phyloP scores from a whole-genome alignment of 2,888 invertebrate genomes.

The Pelosia muscerda region DNA sequence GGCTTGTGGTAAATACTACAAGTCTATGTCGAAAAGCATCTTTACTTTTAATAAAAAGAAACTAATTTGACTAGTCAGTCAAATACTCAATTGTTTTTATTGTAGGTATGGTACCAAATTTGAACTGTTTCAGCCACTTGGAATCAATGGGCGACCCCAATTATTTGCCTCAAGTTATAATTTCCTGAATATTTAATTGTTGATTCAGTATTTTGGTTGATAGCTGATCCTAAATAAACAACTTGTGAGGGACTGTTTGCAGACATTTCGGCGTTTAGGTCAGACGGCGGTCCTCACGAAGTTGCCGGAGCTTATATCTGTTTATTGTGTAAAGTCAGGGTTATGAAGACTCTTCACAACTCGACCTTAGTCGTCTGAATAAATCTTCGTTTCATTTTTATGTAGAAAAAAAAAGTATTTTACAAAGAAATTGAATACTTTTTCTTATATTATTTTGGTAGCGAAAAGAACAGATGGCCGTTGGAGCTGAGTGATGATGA shows the following conservation, averaged over 20 bases:
- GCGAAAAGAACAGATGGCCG: too few relatives aligned
- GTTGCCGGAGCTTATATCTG: not conserved
- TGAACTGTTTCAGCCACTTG: conserved; percentile 6
- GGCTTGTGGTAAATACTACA: too few relatives aligned
- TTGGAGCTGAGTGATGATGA: too few relatives aligned
- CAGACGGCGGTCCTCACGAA: not conserved
- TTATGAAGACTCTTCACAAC: not conserved
- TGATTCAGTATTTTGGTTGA: conserved; percentile 41
- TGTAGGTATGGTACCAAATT: conserved; percentile 13
- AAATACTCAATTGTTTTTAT: not conserved
- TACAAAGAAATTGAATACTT: not conserved
- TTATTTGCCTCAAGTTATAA: conserved; percentile 50
- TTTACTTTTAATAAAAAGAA: not conserved
- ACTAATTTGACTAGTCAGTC: not conserved
- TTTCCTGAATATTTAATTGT: conserved; percentile 52
- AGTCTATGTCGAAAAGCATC: too few relatives aligned
- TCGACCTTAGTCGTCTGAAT: not conserved
- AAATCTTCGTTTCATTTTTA: not conserved
- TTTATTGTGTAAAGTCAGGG: not conserved
- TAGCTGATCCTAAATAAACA: conserved; percentile 49
- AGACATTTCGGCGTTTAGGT: conserved; percentile 12
- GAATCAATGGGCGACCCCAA: conserved; percentile 23
- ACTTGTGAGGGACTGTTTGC: conserved; percentile 30
- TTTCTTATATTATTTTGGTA: not conserved
- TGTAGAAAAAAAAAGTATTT: not conserved